Conservation (phyloP, 2,888 invertebrate species). For the Lordiphosa andalusiaca region DNA sequence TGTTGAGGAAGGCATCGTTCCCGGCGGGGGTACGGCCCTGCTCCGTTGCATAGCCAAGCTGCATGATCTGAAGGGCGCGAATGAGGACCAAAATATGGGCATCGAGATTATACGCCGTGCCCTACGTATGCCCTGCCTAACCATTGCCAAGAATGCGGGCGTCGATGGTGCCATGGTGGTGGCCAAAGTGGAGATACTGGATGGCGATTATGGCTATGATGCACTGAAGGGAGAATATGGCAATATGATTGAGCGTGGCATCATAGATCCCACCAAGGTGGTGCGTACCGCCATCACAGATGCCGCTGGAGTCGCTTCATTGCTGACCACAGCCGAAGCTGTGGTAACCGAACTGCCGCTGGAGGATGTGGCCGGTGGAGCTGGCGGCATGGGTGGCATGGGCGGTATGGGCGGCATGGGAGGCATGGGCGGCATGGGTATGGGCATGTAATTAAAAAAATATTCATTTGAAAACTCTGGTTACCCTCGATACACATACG, state of each 20-base stretch:
- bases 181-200: constrained; percentile 92
- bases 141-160: constrained; percentile 95
- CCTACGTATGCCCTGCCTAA: constrained; percentile 92
- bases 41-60: constrained; percentile 89
- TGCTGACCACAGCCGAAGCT: constrained; percentile 96
- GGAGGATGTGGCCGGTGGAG: constrained; percentile 86
- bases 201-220: constrained; percentile 92
- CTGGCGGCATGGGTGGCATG: constrained; percentile 84
- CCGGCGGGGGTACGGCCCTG: constrained; percentile 96
- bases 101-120: constrained; percentile 93
- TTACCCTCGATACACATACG: neutral
- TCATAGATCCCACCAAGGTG: constrained; percentile 96
- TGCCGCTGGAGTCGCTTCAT: constrained; percentile 97
- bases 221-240: constrained; percentile 93
- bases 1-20: constrained; percentile 97
- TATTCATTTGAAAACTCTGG: neutral
- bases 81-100: constrained; percentile 85
- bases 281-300: constrained; percentile 96
- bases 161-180: constrained; percentile 95
- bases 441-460: constrained; percentile 44
- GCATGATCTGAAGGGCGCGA: constrained; percentile 84
- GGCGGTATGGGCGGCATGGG: constrained; percentile 53
- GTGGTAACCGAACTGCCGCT: constrained; percentile 97
- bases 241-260: constrained; percentile 96
- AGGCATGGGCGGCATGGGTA: constrained; percentile 39